These are phyloP conservation scores for Macrobrachium rosenbergii DNA, from an alignment of 1,140 invertebrate genomes.

Conservation along the genomic window DNA sequence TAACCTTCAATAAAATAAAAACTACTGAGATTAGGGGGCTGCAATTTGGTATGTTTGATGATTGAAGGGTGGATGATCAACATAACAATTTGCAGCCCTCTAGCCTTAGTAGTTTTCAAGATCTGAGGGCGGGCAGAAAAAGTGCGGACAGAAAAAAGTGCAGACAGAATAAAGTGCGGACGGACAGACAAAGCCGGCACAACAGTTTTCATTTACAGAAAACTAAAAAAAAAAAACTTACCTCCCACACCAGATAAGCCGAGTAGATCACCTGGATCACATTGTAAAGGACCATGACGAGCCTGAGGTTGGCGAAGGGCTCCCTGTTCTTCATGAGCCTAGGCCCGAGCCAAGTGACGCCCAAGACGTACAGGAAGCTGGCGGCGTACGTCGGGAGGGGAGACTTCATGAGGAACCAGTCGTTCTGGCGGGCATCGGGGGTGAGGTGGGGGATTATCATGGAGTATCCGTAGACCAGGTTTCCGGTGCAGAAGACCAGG, in stretches of 20 bases:
- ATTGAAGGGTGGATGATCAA: too few relatives aligned
- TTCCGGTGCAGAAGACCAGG: neutral
- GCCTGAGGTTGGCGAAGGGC: slow-evolving; percentile 81
- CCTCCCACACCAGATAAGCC: slow-evolving; percentile 85
- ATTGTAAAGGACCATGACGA: slow-evolving; percentile 86
- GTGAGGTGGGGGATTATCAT: slow-evolving; percentile 1
- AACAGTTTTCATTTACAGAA: too few relatives aligned
- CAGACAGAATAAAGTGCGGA: too few relatives aligned
- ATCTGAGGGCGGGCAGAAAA: too few relatives aligned
- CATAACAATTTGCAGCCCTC: too few relatives aligned
- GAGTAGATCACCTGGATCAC: slow-evolving; percentile 86
- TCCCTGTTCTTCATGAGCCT: slow-evolving; percentile 88
- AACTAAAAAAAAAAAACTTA: slow-evolving; percentile 69
- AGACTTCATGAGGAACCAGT: slow-evolving; percentile 90
- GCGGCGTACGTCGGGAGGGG: slow-evolving; percentile 88
- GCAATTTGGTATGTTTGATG: too few relatives aligned
- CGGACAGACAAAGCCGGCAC: too few relatives aligned
- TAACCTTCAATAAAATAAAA: too few relatives aligned
- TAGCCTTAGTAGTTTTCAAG: too few relatives aligned
- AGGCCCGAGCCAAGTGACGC: slow-evolving; percentile 85
- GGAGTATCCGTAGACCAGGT: slow-evolving; percentile 37
- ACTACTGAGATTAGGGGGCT: too few relatives aligned
- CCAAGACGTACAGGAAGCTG: slow-evolving; percentile 87
- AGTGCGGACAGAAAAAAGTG: too few relatives aligned
- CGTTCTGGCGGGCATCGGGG: slow-evolving; percentile 85